A percentile compares a stretch with the other conserved stretches of the same genome.
phyloP scores from a whole-genome alignment of 1,140 invertebrate species.

The Steinernema khuongi region DNA sequence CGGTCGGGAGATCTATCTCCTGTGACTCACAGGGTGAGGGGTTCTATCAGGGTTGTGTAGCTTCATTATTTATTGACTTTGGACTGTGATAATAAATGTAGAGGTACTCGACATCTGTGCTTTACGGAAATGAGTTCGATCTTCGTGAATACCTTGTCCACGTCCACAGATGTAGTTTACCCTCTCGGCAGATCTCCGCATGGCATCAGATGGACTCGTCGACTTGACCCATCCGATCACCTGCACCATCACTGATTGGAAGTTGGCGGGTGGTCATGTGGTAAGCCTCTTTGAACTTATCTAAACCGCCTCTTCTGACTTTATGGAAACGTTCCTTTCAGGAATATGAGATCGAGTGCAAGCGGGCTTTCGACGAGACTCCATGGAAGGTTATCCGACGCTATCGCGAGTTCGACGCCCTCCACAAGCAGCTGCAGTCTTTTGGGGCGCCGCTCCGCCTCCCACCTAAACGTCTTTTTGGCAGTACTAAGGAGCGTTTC shows the following conservation, averaged over 20 bases:
- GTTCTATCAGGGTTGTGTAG: too few species aligned
- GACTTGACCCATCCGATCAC: not conserved
- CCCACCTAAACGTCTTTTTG: not conserved
- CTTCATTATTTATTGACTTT: not conserved
- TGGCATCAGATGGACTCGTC: not conserved
- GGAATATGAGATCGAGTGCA: not conserved
- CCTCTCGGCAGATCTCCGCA: too few species aligned
- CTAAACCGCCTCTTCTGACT: not conserved
- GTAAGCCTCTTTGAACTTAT: not conserved
- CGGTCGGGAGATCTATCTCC: constrained; percentile 20
- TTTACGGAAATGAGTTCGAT: not conserved
- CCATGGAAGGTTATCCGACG: not conserved
- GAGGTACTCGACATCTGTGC: not conserved
- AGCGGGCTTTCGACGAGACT: not conserved
- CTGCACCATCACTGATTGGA: not conserved
- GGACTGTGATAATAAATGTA: not conserved
- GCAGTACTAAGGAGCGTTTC: not conserved
- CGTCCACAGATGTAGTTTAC: not conserved
- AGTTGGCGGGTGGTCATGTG: not conserved
- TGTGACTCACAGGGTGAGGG: not conserved
- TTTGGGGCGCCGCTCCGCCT: not conserved
- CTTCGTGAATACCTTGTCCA: not conserved
- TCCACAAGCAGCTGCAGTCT: not conserved
- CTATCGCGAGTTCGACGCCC: not conserved
- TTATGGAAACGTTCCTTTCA: too few species aligned